Conservation (phyloP, 1,140 invertebrate genomes). For the Plectrocnemia conspersa region DNA sequence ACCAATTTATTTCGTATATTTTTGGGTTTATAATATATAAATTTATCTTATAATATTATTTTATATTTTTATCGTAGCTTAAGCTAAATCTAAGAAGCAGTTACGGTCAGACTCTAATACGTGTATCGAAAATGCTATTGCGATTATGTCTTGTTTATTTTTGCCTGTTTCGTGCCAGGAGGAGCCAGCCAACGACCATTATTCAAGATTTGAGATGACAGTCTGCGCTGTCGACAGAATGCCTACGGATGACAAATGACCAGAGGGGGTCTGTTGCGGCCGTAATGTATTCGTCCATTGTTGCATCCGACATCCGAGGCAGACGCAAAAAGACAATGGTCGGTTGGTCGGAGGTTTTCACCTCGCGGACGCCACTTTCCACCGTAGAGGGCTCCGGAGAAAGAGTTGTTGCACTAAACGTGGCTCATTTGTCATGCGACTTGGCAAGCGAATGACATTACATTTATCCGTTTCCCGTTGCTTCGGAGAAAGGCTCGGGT, state of each 20-base stretch:
- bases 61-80: no score
- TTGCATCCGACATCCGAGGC: constrained; percentile 27
- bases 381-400: constrained; percentile 5
- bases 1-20: no score
- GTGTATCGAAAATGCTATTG: constrained; percentile 15
- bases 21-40: no score
- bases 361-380: not conserved
- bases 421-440: constrained; percentile 33
- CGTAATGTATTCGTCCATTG: constrained; percentile 33
- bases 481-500: constrained; percentile 6
- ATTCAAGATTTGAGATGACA: constrained; percentile 34
- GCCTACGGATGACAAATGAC: constrained; percentile 35
- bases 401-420: constrained; percentile 27
- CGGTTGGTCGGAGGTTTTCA: constrained; percentile 1
- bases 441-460: constrained; percentile 33
- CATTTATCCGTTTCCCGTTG: constrained; percentile 28
- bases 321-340: constrained; percentile 31
- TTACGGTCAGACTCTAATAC: no score
- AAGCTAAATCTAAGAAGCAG: no score
- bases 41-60: no score
- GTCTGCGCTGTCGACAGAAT: constrained; percentile 19
- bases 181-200: constrained; percentile 25
- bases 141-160: constrained; percentile 27
- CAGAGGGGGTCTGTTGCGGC: constrained; percentile 21
- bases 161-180: constrained; percentile 12